Conservation (phyloP, 1,140 invertebrate species). For the Sipha flava region DNA sequence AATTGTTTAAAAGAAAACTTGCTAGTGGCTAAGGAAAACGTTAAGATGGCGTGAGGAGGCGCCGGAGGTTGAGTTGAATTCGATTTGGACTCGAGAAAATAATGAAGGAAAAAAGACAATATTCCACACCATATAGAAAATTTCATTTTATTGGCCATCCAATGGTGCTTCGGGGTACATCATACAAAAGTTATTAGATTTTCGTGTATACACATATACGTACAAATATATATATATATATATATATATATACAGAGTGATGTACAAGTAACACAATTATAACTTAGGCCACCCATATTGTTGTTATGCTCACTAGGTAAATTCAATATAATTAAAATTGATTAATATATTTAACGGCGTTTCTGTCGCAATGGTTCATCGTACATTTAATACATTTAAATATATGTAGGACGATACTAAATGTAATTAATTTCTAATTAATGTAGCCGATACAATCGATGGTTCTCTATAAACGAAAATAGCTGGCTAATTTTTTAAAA, state of each 20-base stretch:
- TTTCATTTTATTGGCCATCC: conserved; percentile 11
- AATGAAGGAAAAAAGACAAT: conserved; percentile 4
- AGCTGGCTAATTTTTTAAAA: too few species aligned
- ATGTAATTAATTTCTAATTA: too few species aligned
- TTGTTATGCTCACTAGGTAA: neutral
- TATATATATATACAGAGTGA: too few species aligned
- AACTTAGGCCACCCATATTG: conserved; percentile 5
- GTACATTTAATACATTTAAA: too few species aligned
- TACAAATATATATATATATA: too few species aligned
- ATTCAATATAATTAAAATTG: neutral
- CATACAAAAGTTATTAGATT: conserved; percentile 19
- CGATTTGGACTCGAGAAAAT: neutral
- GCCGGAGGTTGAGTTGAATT: conserved; percentile 1
- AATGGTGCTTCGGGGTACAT: conserved; percentile 1
- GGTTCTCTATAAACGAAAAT: too few species aligned
- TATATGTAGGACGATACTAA: too few species aligned
- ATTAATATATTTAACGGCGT: neutral
- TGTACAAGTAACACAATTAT: conserved; percentile 4
- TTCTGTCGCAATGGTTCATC: neutral
- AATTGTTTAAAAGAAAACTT: neutral
- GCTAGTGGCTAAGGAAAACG: neutral
- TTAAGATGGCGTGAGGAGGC: neutral
- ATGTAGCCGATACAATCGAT: too few species aligned
- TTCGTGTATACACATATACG: neutral
- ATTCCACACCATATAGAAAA: neutral